Evolutionary conservation across 37 sponge, comb jelly and placozoan species (phyloP).

Genomic region (Bolinopsis microptera): DNA sequence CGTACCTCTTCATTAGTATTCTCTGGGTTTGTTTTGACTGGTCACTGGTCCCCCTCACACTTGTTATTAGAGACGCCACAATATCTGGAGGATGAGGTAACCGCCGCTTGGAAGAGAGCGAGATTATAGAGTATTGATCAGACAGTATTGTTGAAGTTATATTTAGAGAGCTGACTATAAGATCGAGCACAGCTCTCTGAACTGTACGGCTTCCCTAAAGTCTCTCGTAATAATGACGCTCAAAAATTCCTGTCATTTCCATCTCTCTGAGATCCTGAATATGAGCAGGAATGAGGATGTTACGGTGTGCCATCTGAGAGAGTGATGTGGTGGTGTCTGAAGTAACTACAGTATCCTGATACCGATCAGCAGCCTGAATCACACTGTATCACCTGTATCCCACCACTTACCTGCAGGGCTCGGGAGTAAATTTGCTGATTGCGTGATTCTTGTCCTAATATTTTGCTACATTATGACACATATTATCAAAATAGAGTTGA

Average conservation of each 20-base stretch:
- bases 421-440: not conserved
- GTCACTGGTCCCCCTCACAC: too few species aligned
- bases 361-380: not conserved
- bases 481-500: constrained; percentile 31
- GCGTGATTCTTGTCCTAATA: not conserved
- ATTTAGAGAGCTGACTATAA: not conserved
- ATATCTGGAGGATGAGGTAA: not conserved
- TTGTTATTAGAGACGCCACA: not conserved
- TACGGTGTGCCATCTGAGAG: too few species aligned
- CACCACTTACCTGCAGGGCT: not conserved
- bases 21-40: not conserved
- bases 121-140: too few species aligned
- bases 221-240: not conserved
- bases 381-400: too few species aligned
- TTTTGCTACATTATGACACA: constrained; percentile 7
- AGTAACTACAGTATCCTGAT: not conserved
- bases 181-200: not conserved
- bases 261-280: too few species aligned
- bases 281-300: too few species aligned
- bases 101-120: not conserved
- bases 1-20: not conserved
- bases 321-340: not conserved
- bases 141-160: not conserved
- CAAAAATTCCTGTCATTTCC: not conserved
- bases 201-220: not conserved